phyloP scores from a whole-genome alignment of 2,888 invertebrate species.

The Brenthis ino region DNA sequence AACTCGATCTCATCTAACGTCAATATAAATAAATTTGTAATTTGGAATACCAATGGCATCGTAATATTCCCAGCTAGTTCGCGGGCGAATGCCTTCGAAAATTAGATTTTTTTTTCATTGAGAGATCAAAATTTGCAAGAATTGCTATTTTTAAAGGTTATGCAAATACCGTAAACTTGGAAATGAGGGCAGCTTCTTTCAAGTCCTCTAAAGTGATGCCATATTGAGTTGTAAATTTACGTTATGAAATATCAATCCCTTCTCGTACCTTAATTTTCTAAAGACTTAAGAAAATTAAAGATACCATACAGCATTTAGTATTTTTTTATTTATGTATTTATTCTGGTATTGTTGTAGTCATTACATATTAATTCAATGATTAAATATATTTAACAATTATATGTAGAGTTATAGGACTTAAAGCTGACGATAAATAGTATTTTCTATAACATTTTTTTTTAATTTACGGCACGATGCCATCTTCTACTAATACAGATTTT shows the following conservation, averaged over 20 bases:
- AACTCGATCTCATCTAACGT: constrained; percentile 15
- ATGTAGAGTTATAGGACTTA: too few relatives aligned
- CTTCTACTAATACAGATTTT: too few relatives aligned
- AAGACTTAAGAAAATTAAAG: constrained; percentile 4
- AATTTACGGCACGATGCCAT: too few relatives aligned
- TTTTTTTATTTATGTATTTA: too few relatives aligned
- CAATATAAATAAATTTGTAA: constrained; percentile 32
- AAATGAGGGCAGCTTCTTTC: not conserved
- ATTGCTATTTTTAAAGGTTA: constrained; percentile 23
- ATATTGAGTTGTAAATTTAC: constrained; percentile 16
- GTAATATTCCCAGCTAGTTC: constrained; percentile 28
- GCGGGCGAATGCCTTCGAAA: constrained; percentile 27
- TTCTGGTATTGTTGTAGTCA: too few relatives aligned
- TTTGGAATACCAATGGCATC: constrained; percentile 20
- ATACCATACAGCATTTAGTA: not conserved
- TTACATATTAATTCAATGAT: too few relatives aligned
- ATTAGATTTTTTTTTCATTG: constrained; percentile 28
- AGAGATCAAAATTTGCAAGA: constrained; percentile 26
- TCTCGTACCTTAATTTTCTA: constrained; percentile 1
- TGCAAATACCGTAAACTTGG: constrained; percentile 16
- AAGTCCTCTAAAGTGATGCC: constrained; percentile 11
- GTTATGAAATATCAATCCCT: constrained; percentile 11
- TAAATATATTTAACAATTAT: too few relatives aligned
- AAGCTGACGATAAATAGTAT: too few relatives aligned
- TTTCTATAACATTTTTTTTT: too few relatives aligned